A percentile compares a stretch with the other conserved stretches of the same genome.
Evolutionary conservation across 2,797 vertebrate genomes (phyloP).

Genomic region (Arnoldichthys spilopterus): DNA sequence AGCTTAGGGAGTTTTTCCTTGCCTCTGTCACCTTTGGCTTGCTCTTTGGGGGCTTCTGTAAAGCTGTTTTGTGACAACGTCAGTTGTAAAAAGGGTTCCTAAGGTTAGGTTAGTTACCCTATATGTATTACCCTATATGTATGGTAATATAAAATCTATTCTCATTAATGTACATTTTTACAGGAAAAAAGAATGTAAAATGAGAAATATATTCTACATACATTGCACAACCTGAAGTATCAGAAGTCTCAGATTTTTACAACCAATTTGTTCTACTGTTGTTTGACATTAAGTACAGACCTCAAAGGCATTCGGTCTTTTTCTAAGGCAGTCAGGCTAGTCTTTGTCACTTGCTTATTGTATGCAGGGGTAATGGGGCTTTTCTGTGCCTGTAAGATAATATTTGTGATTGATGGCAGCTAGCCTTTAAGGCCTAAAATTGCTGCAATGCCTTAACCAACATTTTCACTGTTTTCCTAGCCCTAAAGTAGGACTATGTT

Average conservation of each 20-base stretch:
- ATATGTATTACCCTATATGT: too few species aligned
- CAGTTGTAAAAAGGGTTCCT: too few species aligned
- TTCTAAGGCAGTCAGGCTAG: not conserved
- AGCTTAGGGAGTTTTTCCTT: too few species aligned
- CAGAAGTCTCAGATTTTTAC: not conserved
- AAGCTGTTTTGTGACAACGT: too few species aligned
- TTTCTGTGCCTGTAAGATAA: not conserved
- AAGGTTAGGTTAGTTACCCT: too few species aligned
- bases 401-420: constrained; percentile 19
- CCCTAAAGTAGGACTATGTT: not conserved
- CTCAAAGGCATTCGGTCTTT: not conserved
- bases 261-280: not conserved
- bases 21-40: too few species aligned
- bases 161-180: not conserved
- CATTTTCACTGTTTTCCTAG: not conserved
- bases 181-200: not conserved
- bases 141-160: not conserved
- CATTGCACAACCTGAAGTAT: not conserved
- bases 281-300: not conserved
- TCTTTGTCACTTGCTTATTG: not conserved
- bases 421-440: constrained; percentile 13
- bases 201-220: not conserved
- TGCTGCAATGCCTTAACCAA: not conserved
- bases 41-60: too few species aligned
- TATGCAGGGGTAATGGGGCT: not conserved